Conservation (phyloP, 2,888 invertebrate genomes). For the Digitonthophagus gazella region DNA sequence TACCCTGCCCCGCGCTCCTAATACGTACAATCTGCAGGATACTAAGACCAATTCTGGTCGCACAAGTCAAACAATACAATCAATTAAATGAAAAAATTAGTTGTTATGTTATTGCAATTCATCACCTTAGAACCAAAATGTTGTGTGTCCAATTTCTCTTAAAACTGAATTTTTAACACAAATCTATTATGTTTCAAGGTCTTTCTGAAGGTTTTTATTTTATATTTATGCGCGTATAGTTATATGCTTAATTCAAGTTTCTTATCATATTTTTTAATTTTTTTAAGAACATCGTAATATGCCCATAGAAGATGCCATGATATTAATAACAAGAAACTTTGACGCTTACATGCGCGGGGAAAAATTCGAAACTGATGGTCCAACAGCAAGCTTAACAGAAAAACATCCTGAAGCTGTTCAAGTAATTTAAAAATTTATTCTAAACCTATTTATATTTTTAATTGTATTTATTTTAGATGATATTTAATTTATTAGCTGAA, state of each 20-base stretch:
- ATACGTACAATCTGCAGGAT: too few relatives aligned
- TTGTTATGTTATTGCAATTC: too few relatives aligned
- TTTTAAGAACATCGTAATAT: constrained; percentile 90
- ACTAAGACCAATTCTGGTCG: too few relatives aligned
- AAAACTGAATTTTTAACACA: too few relatives aligned
- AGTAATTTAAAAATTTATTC: constrained; percentile 40
- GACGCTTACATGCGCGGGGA: constrained; percentile 59
- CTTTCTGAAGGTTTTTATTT: constrained; percentile 9
- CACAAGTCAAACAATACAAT: too few relatives aligned
- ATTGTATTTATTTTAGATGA: constrained; percentile 44
- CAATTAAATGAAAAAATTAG: too few relatives aligned
- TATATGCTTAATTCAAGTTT: constrained; percentile 10
- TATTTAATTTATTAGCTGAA: constrained; percentile 79
- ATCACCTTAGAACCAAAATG: too few relatives aligned
- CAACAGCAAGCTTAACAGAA: constrained; percentile 46
- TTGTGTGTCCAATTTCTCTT: too few relatives aligned
- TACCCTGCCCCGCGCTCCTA: too few relatives aligned
- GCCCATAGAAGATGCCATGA: constrained; percentile 88
- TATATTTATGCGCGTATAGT: background rate
- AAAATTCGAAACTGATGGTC: constrained; percentile 39
- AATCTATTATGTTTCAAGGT: too few relatives aligned
- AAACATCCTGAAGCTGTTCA: constrained; percentile 66
- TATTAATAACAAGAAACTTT: constrained; percentile 72
- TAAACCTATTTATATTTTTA: background rate
- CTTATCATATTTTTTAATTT: constrained; percentile 22